phyloP scores from a whole-genome alignment of 2,113 vertebrate genomes.

The Reinhardtius hippoglossoides region DNA sequence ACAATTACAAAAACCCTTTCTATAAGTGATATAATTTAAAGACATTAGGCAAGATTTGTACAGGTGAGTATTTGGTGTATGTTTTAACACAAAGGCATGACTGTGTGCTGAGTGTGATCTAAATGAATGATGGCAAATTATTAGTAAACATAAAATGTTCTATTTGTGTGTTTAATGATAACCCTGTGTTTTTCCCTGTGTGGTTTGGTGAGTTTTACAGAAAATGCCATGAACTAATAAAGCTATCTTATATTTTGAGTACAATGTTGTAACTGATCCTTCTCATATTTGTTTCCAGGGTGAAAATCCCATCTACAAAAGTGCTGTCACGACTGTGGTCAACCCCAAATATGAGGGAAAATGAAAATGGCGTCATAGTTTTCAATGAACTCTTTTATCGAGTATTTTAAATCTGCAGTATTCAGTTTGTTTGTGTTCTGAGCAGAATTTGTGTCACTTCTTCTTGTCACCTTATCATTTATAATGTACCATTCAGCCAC shows the following conservation, averaged over 20 bases:
- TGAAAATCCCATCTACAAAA: slow-evolving; percentile 99
- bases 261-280: background rate
- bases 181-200: slow-evolving; percentile 17
- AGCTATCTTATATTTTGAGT: too few species aligned
- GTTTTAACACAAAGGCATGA: slow-evolving; percentile 57
- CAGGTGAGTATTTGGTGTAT: background rate
- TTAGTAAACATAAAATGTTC: background rate
- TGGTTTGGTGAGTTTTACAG: slow-evolving; percentile 2
- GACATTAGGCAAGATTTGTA: background rate
- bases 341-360: slow-evolving; percentile 99
- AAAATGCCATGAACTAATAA: background rate
- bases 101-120: slow-evolving; percentile 37
- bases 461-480: slow-evolving; percentile 47
- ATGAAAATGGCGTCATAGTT: slow-evolving; percentile 78
- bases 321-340: slow-evolving; percentile 97
- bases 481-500: slow-evolving; percentile 77
- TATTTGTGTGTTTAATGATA: background rate
- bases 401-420: slow-evolving; percentile 44
- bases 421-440: slow-evolving; percentile 53
- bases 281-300: slow-evolving; percentile 80
- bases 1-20: background rate
- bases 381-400: slow-evolving; percentile 83
- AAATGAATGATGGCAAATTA: background rate
- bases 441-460: slow-evolving; percentile 28
- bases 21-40: slow-evolving; percentile 22